These are phyloP conservation scores for Zele albiditarsus DNA, from an alignment of 2,888 invertebrate species.

Conservation along the genomic window DNA sequence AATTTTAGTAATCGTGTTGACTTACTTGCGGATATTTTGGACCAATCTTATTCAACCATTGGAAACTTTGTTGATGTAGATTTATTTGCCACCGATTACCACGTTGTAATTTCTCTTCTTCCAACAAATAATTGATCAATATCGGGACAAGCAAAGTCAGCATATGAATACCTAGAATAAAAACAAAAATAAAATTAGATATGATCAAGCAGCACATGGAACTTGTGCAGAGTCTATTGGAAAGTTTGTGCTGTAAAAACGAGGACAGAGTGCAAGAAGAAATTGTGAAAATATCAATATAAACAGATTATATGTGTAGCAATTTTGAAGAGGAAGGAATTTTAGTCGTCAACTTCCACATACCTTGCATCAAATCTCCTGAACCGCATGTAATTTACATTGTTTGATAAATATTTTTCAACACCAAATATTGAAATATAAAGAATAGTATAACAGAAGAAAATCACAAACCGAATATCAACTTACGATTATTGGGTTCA, in stretches of 20 bases:
- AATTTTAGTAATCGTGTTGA: neutral
- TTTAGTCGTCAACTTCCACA: conserved; percentile 39
- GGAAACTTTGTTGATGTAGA: conserved; percentile 91
- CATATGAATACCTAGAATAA: conserved; percentile 86
- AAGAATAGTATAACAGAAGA: conserved; percentile 17
- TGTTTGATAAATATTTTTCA: conserved; percentile 33
- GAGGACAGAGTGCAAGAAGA: neutral
- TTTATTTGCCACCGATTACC: conserved; percentile 79
- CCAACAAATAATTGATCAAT: conserved; percentile 88
- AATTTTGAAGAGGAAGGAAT: neutral
- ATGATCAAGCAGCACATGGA: too few relatives aligned
- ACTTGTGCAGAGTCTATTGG: too few relatives aligned
- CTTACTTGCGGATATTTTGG: conserved; percentile 90
- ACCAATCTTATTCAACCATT: conserved; percentile 92
- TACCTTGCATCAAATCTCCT: conserved; percentile 78
- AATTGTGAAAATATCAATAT: conserved; percentile 33
- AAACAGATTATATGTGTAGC: conserved; percentile 37
- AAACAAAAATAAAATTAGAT: conserved; percentile 32
- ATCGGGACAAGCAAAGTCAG: conserved; percentile 92
- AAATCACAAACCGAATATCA: conserved; percentile 24
- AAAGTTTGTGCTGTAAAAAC: neutral
- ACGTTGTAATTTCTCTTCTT: conserved; percentile 78
- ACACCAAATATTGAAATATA: neutral
- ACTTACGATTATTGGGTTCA: conserved; percentile 85
- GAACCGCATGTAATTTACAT: conserved; percentile 66